Conservation (phyloP, 2,113 vertebrate genomes). For the Hiodon tergisus region DNA sequence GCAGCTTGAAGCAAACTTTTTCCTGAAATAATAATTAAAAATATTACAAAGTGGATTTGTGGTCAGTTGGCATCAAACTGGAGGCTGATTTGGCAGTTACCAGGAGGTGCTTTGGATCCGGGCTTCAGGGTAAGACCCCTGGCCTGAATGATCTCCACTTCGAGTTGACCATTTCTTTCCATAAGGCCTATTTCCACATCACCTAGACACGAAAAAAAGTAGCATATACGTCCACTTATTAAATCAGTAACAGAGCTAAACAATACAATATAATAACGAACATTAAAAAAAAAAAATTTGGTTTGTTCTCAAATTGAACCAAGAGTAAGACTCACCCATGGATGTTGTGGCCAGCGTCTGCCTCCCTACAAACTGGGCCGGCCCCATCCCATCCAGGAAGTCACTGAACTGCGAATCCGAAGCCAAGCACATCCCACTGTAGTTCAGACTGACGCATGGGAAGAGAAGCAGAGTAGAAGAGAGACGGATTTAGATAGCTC, state of each 20-base stretch:
- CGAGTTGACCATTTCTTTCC: conserved; percentile 89
- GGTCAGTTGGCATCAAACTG: background rate
- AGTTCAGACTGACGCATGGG: conserved; percentile 76
- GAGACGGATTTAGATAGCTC: background rate
- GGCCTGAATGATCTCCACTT: conserved; percentile 97
- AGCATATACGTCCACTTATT: background rate
- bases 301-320: background rate
- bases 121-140: conserved; percentile 89
- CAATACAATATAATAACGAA: background rate
- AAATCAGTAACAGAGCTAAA: background rate
- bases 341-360: conserved; percentile 97
- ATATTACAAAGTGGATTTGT: background rate
- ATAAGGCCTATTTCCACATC: conserved; percentile 91
- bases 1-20: too few relatives aligned
- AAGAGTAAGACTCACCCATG: conserved; percentile 73
- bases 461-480: conserved; percentile 6
- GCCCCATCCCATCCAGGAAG: conserved; percentile 96
- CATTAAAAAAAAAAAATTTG: background rate
- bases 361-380: conserved; percentile 91
- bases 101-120: conserved; percentile 92
- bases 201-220: conserved; percentile 57
- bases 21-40: too few relatives aligned
- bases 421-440: conserved; percentile 90
- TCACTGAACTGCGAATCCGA: conserved; percentile 93
- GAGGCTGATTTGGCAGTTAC: conserved; percentile 48